Evolutionary conservation across 2,888 invertebrate species (phyloP).

Genomic region (Phragmatobia fuliginosa): DNA sequence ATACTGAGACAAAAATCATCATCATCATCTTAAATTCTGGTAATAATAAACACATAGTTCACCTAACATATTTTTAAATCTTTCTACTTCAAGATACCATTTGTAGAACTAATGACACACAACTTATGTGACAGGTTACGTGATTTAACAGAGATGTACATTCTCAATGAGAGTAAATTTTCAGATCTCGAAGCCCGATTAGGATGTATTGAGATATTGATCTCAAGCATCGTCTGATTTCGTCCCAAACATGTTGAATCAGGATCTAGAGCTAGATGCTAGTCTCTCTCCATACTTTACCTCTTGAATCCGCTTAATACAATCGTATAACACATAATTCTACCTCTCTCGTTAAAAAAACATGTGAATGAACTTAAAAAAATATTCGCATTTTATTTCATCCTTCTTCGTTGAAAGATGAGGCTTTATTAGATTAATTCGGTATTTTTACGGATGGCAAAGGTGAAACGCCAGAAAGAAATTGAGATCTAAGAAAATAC

Average conservation of each 20-base stretch:
- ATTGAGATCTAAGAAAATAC: slow-evolving; percentile 43
- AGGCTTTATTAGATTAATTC: slow-evolving; percentile 27
- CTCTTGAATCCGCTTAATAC: background rate
- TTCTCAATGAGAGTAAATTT: too few species aligned
- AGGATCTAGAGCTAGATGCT: background rate
- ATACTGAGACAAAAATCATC: too few species aligned
- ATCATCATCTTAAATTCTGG: too few species aligned
- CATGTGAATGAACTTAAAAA: background rate
- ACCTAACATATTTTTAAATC: too few species aligned
- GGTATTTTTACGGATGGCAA: slow-evolving; percentile 22
- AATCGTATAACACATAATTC: background rate
- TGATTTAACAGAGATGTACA: too few species aligned
- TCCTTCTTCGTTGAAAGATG: slow-evolving; percentile 14
- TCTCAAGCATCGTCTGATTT: background rate
- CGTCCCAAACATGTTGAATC: background rate
- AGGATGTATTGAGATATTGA: background rate
- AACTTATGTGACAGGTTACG: too few species aligned
- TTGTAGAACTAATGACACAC: too few species aligned
- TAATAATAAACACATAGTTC: too few species aligned
- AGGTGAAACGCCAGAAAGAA: slow-evolving; percentile 34
- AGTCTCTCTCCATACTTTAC: background rate
- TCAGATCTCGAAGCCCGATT: background rate
- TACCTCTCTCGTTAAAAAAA: background rate
- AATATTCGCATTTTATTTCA: slow-evolving; percentile 11
- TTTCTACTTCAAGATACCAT: too few species aligned